These are phyloP conservation scores for Diaprepes abbreviatus DNA, from an alignment of 2,888 invertebrate species.

Conservation along the genomic window DNA sequence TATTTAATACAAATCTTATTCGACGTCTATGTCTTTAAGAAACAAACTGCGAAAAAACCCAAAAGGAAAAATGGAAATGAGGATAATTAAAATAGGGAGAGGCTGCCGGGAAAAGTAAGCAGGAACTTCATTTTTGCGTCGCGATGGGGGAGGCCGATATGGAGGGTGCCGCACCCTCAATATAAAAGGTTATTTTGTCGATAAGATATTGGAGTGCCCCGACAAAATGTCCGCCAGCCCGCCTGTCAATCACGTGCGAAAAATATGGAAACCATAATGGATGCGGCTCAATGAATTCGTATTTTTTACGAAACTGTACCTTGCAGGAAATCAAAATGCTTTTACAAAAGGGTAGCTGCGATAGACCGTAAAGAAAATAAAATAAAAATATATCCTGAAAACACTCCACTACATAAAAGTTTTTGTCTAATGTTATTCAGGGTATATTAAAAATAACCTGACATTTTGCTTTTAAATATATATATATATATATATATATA, in stretches of 20 bases:
- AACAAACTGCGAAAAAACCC: constrained; percentile 38
- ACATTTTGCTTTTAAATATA: too few species aligned
- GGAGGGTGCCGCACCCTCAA: constrained; percentile 41
- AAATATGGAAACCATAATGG: constrained; percentile 47
- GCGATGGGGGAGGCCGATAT: constrained; percentile 35
- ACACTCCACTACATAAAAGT: too few species aligned
- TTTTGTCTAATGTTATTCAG: too few species aligned
- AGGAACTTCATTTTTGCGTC: constrained; percentile 49
- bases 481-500: too few species aligned
- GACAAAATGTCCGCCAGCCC: constrained; percentile 46
- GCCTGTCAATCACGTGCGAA: constrained; percentile 42
- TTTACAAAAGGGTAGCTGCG: too few species aligned
- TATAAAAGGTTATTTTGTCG: constrained; percentile 44
- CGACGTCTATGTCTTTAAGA: constrained; percentile 26
- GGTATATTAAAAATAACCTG: too few species aligned
- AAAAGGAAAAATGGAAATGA: constrained; percentile 49
- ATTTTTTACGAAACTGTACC: constrained; percentile 7
- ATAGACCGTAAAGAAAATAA: too few species aligned
- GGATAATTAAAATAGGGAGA: constrained; percentile 50
- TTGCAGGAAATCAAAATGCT: background rate
- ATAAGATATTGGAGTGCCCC: constrained; percentile 44
- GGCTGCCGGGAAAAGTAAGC: constrained; percentile 40
- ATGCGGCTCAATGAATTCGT: constrained; percentile 11
- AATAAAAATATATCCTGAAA: too few species aligned
- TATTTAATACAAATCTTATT: constrained; percentile 16